Evolutionary conservation across 2,797 vertebrate species (phyloP).

Genomic region (Scolopax bukidnonensis): DNA sequence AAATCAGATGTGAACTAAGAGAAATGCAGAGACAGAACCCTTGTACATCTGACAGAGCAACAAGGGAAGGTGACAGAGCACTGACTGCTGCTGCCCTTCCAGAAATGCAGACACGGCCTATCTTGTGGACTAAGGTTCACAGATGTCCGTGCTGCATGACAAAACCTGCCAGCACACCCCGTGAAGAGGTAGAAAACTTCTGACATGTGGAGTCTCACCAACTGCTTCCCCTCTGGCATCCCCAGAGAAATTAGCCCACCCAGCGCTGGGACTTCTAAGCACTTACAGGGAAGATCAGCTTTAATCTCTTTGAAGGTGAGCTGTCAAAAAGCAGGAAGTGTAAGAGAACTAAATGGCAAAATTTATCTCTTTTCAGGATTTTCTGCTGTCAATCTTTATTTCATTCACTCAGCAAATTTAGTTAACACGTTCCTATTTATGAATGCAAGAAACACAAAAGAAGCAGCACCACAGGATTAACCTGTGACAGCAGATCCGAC

Average conservation of each 20-base stretch:
- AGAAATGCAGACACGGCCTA: neutral
- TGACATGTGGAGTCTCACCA: fast-evolving
- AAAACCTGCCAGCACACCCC: neutral
- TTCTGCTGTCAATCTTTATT: neutral
- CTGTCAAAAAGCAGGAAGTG: neutral
- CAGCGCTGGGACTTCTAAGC: neutral
- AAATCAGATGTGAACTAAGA: neutral
- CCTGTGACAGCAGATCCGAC: neutral
- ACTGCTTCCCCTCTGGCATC: neutral
- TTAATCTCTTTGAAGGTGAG: neutral
- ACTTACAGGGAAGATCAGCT: neutral
- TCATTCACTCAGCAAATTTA: neutral
- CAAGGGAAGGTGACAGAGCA: neutral
- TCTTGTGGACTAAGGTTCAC: neutral
- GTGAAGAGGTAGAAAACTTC: neutral
- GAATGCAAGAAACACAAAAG: neutral
- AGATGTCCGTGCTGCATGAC: neutral
- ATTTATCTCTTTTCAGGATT: neutral
- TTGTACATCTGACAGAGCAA: neutral
- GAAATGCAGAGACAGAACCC: neutral
- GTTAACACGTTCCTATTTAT: neutral
- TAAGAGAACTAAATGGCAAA: neutral
- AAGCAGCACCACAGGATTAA: neutral
- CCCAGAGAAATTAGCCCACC: neutral
- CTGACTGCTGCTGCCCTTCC: neutral